phyloP scores from a whole-genome alignment of 2,113 vertebrate species.

The Ploceus nigricollis region DNA sequence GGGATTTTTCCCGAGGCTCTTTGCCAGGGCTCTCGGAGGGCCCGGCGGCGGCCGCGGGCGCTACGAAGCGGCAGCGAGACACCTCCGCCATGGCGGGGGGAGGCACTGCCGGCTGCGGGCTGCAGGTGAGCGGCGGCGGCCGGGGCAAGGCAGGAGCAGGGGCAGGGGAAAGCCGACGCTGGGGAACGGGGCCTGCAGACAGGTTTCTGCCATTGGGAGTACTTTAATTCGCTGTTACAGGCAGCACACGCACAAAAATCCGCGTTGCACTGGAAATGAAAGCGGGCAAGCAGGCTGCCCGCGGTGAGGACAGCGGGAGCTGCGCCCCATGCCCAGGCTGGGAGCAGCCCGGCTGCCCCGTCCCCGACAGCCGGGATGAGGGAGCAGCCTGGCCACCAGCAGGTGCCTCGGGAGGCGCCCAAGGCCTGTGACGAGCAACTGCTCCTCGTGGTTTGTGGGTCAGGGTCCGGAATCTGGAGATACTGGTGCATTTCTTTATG shows the following conservation, averaged over 20 bases:
- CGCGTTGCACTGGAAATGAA: not conserved
- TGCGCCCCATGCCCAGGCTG: accelerated
- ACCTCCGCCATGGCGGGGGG: not conserved
- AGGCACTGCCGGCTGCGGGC: not conserved
- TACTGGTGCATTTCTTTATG: accelerated
- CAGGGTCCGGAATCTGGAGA: not conserved
- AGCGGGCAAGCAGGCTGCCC: not conserved
- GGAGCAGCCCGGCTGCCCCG: not conserved
- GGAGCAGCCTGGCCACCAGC: not conserved
- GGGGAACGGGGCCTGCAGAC: not conserved
- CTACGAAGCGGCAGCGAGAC: too few relatives aligned
- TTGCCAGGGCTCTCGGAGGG: too few relatives aligned
- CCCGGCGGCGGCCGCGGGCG: not conserved
- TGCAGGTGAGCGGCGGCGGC: not conserved
- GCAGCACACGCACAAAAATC: accelerated
- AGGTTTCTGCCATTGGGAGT: accelerated
- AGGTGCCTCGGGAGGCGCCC: not conserved
- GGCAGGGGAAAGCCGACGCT: too few relatives aligned
- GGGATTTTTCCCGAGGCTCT: too few relatives aligned
- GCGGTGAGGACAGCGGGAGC: accelerated
- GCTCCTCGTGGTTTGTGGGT: not conserved
- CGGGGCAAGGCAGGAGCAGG: too few relatives aligned
- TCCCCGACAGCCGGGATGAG: accelerated
- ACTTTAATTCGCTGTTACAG: not conserved
- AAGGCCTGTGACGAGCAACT: accelerated